Percentiles rank a stretch among this genome's conserved stretches.
These are phyloP conservation scores for Sebastolobus alascanus DNA, from an alignment of 2,797 vertebrate species.

Conservation along the genomic window DNA sequence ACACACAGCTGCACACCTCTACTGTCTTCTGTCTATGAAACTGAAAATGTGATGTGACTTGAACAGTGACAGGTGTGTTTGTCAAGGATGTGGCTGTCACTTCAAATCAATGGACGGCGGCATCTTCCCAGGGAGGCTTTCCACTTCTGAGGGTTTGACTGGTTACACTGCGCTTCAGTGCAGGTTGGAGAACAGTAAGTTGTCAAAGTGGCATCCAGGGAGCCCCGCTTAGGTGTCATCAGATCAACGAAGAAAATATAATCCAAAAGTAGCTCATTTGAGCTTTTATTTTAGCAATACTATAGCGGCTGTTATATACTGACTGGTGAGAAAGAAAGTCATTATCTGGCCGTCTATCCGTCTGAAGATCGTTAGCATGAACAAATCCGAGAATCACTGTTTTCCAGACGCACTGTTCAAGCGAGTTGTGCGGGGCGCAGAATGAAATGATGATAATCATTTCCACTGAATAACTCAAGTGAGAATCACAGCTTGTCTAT, in stretches of 20 bases:
- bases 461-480: conserved; percentile 75
- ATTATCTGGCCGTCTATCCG: conserved; percentile 58
- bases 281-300: conserved; percentile 42
- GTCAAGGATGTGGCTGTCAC: conserved; percentile 86
- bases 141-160: conserved; percentile 72
- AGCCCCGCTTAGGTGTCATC: conserved; percentile 41
- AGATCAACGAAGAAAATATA: conserved; percentile 14
- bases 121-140: conserved; percentile 76
- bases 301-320: conserved; percentile 35
- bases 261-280: conserved; percentile 31
- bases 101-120: conserved; percentile 80
- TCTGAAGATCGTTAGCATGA: conserved; percentile 72
- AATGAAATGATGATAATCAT: conserved; percentile 75
- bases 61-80: conserved; percentile 87
- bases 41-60: conserved; percentile 85
- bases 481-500: conserved; percentile 80
- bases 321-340: conserved; percentile 43
- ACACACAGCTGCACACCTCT: conserved; percentile 62
- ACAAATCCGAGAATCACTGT: conserved; percentile 62
- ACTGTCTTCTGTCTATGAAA: conserved; percentile 69
- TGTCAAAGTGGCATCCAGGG: conserved; percentile 70
- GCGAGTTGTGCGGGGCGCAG: conserved; percentile 59
- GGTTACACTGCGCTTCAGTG: conserved; percentile 66
- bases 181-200: conserved; percentile 69
- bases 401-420: conserved; percentile 56